Conservation (phyloP, 1,140 invertebrate genomes). For the Thalassaphorura encarpata region DNA sequence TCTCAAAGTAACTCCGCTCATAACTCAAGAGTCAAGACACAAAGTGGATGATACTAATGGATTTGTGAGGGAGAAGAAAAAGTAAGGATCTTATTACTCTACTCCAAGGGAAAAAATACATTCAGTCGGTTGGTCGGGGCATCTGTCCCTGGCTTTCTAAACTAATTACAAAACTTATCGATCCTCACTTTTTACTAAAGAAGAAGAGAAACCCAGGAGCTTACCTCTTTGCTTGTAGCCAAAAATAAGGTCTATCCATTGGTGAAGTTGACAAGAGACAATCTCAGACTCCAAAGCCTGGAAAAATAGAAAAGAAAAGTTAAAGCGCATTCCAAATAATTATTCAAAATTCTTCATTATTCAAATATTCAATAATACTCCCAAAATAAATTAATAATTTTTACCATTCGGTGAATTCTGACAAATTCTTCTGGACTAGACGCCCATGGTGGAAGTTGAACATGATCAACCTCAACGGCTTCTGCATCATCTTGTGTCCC, state of each 20-base stretch:
- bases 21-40: too few species aligned
- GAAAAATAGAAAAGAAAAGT: constrained; percentile 29
- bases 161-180: too few species aligned
- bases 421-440: constrained; percentile 95
- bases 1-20: too few species aligned
- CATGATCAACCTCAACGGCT: constrained; percentile 69
- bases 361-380: too few species aligned
- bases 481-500: constrained; percentile 73
- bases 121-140: too few species aligned
- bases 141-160: too few species aligned
- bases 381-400: constrained; percentile 21
- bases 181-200: too few species aligned
- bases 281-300: constrained; percentile 96
- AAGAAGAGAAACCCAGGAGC: constrained; percentile 7
- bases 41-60: too few species aligned
- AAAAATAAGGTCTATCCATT: constrained; percentile 99
- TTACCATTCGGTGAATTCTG: constrained; percentile 87
- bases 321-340: too few species aligned
- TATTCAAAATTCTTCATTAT: constrained; percentile 7
- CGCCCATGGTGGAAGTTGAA: constrained; percentile 92
- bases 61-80: too few species aligned
- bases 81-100: too few species aligned
- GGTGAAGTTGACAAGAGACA: constrained; percentile 97
- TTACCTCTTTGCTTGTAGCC: constrained; percentile 96
- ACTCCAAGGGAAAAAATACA: too few species aligned